phyloP scores from a whole-genome alignment of 2,113 vertebrate species.

The Eretmochelys imbricata region DNA sequence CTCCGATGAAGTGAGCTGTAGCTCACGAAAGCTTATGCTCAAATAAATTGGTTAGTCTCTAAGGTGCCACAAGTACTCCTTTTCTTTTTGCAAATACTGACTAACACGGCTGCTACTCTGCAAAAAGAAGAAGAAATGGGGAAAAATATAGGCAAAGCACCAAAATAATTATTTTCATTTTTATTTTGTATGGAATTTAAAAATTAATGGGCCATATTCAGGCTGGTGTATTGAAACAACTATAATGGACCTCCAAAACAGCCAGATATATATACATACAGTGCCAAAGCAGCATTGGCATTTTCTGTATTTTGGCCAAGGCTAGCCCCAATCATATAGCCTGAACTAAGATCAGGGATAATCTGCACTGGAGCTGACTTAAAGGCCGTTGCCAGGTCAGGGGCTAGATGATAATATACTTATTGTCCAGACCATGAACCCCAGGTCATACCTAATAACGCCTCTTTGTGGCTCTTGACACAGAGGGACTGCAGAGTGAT shows the following conservation, averaged over 20 bases:
- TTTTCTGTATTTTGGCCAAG: not conserved
- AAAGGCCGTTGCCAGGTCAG: fast-evolving
- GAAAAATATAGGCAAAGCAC: not conserved
- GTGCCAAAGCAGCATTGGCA: not conserved
- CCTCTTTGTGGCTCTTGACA: not conserved
- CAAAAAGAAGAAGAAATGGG: not conserved
- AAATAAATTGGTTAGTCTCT: too few relatives aligned
- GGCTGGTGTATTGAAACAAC: not conserved
- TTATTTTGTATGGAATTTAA: not conserved
- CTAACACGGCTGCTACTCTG: too few relatives aligned
- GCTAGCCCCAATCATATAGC: not conserved
- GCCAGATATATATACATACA: too few relatives aligned
- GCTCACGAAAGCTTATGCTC: too few relatives aligned
- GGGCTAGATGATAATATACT: not conserved
- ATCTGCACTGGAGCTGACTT: not conserved
- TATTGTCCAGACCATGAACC: not conserved
- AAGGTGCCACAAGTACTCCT: too few relatives aligned
- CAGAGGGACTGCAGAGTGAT: not conserved
- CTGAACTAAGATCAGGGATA: not conserved
- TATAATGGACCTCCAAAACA: not conserved
- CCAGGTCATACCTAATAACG: not conserved
- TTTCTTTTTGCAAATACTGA: too few relatives aligned
- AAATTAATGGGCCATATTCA: not conserved
- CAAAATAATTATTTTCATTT: not conserved
- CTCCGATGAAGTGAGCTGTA: too few relatives aligned